Base-by-base conservation (phyloP, 2,797 vertebrate species). In the Enteromius argenteus region DNA sequence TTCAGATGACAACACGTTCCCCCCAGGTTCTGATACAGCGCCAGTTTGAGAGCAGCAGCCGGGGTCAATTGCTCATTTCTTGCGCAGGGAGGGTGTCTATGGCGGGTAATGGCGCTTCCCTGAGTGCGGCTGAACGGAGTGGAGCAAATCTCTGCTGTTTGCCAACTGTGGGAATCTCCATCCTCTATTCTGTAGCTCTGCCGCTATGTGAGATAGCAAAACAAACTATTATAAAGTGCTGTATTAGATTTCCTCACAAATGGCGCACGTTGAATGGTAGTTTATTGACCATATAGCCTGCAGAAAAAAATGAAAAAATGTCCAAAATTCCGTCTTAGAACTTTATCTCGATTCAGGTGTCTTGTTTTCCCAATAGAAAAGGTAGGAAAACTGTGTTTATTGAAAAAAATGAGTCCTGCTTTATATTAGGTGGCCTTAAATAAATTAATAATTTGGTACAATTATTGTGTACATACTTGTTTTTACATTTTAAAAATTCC, bases 1-100 rank as follows among this genome's bases (percentile, higher is more conserved):
- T 98, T 97, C 96, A 94, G 95, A 96, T 97, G 96, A 97, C 96
- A 97, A 97, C 96, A 95, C 93, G 91, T 95, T 95, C n/a, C 95
- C 97, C 96, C 94, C 96, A 94, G 95, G 96, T 97, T 96, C 95
- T 96, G 96, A 96, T 92, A 94, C 92, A 93, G 94, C 92, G 94
- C 95, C 95, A 95, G 94, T 95, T 92, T 93, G 90, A 91, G 92
- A 89, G 94, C 89, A 88, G 89, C 92, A 94, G 93, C 90, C 93
- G 90, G 94, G 95, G 95, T 95, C 95, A 95, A 95, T 94, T 93
- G 94, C 94, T 94, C 92, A 93, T 94, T 95, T 93, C 86, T 94
- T 89, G 88, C 95, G 93, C 93, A 93, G 94, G 91, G 91, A 89
- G 94, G 93, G 92, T 91, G 93, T 91, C 88, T 93, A 93, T 94